Evolutionary conservation across 2,888 invertebrate genomes (phyloP).

Genomic region (Sminthurinus aureus): DNA sequence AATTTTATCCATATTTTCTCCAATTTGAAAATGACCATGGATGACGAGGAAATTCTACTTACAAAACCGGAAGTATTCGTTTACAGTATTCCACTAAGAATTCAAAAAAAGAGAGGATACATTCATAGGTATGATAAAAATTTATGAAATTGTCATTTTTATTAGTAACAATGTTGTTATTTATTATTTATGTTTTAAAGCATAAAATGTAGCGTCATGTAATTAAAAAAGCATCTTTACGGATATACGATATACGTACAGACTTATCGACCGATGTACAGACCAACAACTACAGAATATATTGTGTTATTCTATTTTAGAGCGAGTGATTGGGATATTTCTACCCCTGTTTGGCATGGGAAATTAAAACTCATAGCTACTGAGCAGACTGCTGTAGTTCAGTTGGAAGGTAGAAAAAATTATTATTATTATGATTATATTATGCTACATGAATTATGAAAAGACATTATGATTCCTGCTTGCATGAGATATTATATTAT

Average conservation of each 20-base stretch:
- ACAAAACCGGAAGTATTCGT: constrained; percentile 23
- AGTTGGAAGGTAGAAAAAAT: constrained; percentile 3
- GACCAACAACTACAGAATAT: neutral
- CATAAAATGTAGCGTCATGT: neutral
- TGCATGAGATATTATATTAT: too few relatives aligned
- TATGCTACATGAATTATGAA: too few relatives aligned
- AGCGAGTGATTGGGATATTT: constrained; percentile 36
- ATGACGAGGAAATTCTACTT: constrained; percentile 23
- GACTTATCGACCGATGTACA: too few relatives aligned
- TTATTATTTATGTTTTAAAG: neutral
- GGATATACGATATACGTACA: neutral
- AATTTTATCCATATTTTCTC: too few relatives aligned
- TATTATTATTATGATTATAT: too few relatives aligned
- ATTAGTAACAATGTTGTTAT: neutral
- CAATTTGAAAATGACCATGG: constrained; percentile 16
- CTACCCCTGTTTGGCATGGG: constrained; percentile 14
- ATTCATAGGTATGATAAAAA: constrained; percentile 24
- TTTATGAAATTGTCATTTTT: too few relatives aligned
- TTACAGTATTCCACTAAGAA: constrained; percentile 26
- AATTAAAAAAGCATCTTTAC: neutral
- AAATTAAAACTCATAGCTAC: constrained; percentile 6
- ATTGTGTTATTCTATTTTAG: constrained; percentile 7
- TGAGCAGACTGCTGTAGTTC: constrained; percentile 7
- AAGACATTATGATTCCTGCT: too few relatives aligned
- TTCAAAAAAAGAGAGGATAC: constrained; percentile 28